Base-by-base conservation (phyloP, 1,140 invertebrate species). In the Vollenhovia emeryi region DNA sequence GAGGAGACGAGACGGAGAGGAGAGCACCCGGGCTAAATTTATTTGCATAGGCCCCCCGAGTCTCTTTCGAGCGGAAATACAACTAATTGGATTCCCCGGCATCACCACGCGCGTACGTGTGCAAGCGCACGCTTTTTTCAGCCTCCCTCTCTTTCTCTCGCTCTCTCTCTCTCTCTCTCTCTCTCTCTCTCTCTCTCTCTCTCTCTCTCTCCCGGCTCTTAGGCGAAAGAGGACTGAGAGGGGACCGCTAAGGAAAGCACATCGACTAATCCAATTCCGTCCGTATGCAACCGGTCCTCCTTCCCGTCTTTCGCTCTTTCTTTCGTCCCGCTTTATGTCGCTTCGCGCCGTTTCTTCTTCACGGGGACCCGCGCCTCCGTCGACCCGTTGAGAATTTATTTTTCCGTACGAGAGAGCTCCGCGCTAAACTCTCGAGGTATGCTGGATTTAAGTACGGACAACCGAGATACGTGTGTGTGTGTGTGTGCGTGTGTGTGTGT, bases 261-360 rank as follows among this genome's bases (percentile, higher is more conserved):
- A 85, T 90, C 80, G 85, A 85, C 87, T 90, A 90, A 90, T 90
- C 85, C 83, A 88, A 90, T 89, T 88, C 71, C 60, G 75, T 89
- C 80, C 64, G 88, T 86, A 86, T 89, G 85, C 80, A 89, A 75
- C 27, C 50, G 48, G 48, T 48, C 36, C 40, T 76, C 21, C 57
- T 69, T 33, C 33, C 21, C 69, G 57, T 80, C 78, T 59, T 50
- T 57, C 48, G 13, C 48, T 69, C 55, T 69, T 57, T 73, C 84
- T 82, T 60, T 79, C 62, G 52, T 80, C 60, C 59, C 40, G 33
- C 33, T 76, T 80, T 69, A 80, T 64, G 64, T 69, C 76, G 62
- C 59, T 59, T 80, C 40, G 40, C 43, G 55, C 75, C 76, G 64
- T 85, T 82, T 69, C 50, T 80, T 68, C n/a, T 85, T 9, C 48